Percentiles rank a stretch among this genome's conserved stretches.
Conservation (phyloP, 2,888 invertebrate genomes). For the Malthinus flaveolus region DNA sequence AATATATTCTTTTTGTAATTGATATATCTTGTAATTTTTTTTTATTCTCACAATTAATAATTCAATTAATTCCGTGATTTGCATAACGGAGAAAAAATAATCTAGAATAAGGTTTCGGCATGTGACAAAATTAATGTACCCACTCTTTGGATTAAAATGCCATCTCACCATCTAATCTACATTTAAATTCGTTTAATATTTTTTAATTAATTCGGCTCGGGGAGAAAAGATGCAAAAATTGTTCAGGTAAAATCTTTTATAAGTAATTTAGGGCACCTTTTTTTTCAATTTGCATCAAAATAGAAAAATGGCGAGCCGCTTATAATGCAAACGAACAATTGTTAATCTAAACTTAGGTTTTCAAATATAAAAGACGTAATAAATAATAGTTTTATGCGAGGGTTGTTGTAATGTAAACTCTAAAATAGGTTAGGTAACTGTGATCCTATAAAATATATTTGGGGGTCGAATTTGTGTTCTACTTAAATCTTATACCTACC, state of each 20-base stretch:
- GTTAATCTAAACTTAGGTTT: slow-evolving; percentile 35
- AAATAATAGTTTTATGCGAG: slow-evolving; percentile 36
- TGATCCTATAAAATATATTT: not conserved
- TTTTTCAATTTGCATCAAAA: slow-evolving; percentile 41
- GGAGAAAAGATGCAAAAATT: slow-evolving; percentile 17
- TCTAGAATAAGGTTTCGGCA: not conserved
- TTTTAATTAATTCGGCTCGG: slow-evolving; percentile 29
- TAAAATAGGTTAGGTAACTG: slow-evolving; percentile 23
- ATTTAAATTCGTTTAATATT: slow-evolving; percentile 30
- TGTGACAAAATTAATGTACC: not conserved
- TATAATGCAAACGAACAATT: slow-evolving; percentile 36
- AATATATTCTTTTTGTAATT: too few species aligned
- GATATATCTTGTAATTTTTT: too few species aligned
- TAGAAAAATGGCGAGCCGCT: slow-evolving; percentile 38
- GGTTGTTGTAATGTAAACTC: slow-evolving; percentile 28
- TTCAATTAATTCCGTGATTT: too few species aligned
- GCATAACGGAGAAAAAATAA: too few species aligned
- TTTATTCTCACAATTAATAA: too few species aligned
- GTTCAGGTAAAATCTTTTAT: slow-evolving; percentile 32
- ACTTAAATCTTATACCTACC: not conserved
- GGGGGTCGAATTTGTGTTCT: slow-evolving; percentile 8
- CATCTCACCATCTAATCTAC: slow-evolving; percentile 24
- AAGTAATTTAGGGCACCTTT: slow-evolving; percentile 38
- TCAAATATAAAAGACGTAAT: slow-evolving; percentile 36
- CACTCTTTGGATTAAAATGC: slow-evolving; percentile 6